Percentiles rank a stretch among this genome's conserved stretches.
Conservation (phyloP, 2,797 vertebrate genomes). For the Gila robusta region DNA sequence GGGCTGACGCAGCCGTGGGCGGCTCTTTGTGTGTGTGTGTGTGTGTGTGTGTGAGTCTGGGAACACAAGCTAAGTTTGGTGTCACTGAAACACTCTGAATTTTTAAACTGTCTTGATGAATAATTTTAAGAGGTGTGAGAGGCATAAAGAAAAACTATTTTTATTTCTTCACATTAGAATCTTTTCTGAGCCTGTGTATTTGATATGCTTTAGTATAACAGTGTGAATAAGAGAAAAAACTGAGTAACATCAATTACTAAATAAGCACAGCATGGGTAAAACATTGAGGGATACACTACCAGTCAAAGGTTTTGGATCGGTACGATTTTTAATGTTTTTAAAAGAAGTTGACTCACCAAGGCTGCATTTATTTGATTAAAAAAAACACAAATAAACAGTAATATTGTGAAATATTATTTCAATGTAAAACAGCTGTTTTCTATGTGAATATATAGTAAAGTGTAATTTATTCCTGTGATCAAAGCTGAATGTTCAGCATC, state of each 20-base stretch:
- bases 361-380: too few species aligned
- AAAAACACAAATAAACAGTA: too few species aligned
- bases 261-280: not conserved
- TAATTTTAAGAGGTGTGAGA: not conserved
- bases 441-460: too few species aligned
- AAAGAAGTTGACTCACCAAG: too few species aligned
- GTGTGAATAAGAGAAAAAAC: not conserved
- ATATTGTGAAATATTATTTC: too few species aligned
- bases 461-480: too few species aligned
- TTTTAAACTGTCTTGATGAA: constrained; percentile 13
- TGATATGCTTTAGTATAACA: not conserved
- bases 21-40: constrained; percentile 67
- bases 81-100: constrained; percentile 26
- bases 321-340: too few species aligned
- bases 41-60: constrained; percentile 44
- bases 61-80: constrained; percentile 7
- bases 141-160: not conserved
- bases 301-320: too few species aligned
- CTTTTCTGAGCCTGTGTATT: not conserved
- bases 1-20: constrained; percentile 80
- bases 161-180: not conserved
- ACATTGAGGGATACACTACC: not conserved
- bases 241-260: not conserved
- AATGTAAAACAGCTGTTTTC: too few species aligned
- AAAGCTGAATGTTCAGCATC: too few species aligned